Percentiles rank a stretch among this genome's conserved stretches.
Conservation (phyloP, 1,140 invertebrate species). For the Procambarus virginalis region DNA sequence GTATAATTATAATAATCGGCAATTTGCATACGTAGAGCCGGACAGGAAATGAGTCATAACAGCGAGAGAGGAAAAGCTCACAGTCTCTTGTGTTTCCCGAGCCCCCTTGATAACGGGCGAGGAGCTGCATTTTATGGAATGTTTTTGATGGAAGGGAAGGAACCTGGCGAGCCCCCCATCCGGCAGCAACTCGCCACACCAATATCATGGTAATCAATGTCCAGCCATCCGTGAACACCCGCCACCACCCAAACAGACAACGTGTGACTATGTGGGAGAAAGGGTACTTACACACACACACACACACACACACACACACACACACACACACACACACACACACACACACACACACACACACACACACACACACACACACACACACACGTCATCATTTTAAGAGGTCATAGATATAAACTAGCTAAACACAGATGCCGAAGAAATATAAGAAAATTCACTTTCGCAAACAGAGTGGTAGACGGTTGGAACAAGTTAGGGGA, state of each 20-base stretch:
- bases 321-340: background rate
- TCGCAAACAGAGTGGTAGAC: too few relatives aligned
- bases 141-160: background rate
- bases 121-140: background rate
- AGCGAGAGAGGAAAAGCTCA: background rate
- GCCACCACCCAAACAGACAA: too few relatives aligned
- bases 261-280: background rate
- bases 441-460: too few relatives aligned
- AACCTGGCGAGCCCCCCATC: background rate
- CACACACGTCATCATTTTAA: too few relatives aligned
- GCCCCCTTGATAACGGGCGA: background rate
- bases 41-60: background rate
- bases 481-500: too few relatives aligned
- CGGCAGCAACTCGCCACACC: background rate
- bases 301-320: background rate
- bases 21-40: background rate
- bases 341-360: background rate
- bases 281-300: background rate
- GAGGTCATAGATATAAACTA: too few relatives aligned
- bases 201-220: background rate
- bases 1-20: background rate
- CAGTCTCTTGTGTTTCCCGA: background rate
- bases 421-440: too few relatives aligned
- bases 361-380: background rate
- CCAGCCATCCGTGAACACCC: background rate